Evolutionary conservation across 2,888 invertebrate species (phyloP).

Genomic region (Diadromus collaris): DNA sequence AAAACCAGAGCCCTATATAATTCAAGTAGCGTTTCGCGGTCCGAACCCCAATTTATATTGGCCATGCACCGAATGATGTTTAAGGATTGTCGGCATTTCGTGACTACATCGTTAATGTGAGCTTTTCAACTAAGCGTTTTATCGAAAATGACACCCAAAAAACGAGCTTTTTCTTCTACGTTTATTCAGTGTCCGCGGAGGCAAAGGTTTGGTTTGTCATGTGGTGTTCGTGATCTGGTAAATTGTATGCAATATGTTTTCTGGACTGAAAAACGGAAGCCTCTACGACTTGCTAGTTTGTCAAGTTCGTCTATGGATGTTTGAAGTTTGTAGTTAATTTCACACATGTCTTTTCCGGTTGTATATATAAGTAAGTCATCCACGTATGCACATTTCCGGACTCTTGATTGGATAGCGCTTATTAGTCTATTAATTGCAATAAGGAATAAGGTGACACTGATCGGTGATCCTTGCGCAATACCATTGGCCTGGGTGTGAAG

Average conservation of each 20-base stretch:
- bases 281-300: neutral
- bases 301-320: neutral
- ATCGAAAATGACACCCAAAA: conserved; percentile 18
- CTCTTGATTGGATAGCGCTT: neutral
- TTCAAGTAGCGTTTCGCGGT: conserved; percentile 22
- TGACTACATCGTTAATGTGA: conserved; percentile 21
- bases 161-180: neutral
- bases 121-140: conserved; percentile 36
- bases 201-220: too few species aligned
- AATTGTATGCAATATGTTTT: conserved; percentile 1
- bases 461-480: neutral
- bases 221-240: neutral
- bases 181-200: neutral
- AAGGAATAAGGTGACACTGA: neutral
- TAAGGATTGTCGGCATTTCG: conserved; percentile 31
- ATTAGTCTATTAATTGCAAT: neutral
- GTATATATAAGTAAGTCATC: neutral
- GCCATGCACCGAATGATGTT: conserved; percentile 54
- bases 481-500: neutral
- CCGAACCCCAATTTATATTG: conserved; percentile 46
- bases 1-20: conserved; percentile 50
- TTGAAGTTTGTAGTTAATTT: neutral
- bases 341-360: neutral
- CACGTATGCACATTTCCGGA: conserved; percentile 6
- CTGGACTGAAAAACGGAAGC: neutral